Conservation (phyloP, 2,888 invertebrate genomes). For the Lacanobia wlatinum region DNA sequence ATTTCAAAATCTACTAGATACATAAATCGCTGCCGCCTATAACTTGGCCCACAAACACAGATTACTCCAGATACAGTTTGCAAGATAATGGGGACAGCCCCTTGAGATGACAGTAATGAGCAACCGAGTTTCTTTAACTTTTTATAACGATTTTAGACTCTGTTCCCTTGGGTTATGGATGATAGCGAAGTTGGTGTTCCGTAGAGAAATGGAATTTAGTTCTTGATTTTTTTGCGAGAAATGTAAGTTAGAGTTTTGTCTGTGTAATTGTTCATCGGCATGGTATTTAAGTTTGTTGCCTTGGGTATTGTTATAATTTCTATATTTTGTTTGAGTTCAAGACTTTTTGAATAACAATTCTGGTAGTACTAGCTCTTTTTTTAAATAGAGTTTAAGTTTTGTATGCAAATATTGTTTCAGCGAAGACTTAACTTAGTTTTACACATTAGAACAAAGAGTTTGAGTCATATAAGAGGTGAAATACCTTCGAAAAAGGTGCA, state of each 20-base stretch:
- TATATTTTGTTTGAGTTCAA: neutral
- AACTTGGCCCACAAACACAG: conserved; percentile 16
- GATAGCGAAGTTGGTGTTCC: conserved; percentile 8
- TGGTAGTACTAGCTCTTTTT: too few species aligned
- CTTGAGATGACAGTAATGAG: conserved; percentile 60
- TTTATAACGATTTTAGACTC: conserved; percentile 38
- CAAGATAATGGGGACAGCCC: conserved; percentile 52
- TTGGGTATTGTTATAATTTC: conserved; percentile 9
- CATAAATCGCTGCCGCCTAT: conserved; percentile 9
- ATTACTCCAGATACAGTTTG: conserved; percentile 54
- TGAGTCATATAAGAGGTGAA: too few species aligned
- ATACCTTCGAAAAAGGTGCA: too few species aligned
- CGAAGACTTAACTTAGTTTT: too few species aligned
- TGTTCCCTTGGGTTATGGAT: conserved; percentile 36
- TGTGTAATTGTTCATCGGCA: conserved; percentile 20
- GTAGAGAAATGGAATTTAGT: conserved; percentile 38
- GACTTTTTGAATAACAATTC: neutral
- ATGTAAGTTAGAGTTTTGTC: conserved; percentile 22
- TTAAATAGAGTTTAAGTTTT: neutral
- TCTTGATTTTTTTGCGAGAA: conserved; percentile 32
- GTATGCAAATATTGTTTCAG: too few species aligned
- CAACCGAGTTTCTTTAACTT: conserved; percentile 32
- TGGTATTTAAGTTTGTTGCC: conserved; percentile 28
- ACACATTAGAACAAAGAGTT: too few species aligned
- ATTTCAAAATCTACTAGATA: too few species aligned